A percentile compares a stretch with the other conserved stretches of the same genome.
phyloP scores from a whole-genome alignment of 2,113 vertebrate species.

The Casuarius casuarius region DNA sequence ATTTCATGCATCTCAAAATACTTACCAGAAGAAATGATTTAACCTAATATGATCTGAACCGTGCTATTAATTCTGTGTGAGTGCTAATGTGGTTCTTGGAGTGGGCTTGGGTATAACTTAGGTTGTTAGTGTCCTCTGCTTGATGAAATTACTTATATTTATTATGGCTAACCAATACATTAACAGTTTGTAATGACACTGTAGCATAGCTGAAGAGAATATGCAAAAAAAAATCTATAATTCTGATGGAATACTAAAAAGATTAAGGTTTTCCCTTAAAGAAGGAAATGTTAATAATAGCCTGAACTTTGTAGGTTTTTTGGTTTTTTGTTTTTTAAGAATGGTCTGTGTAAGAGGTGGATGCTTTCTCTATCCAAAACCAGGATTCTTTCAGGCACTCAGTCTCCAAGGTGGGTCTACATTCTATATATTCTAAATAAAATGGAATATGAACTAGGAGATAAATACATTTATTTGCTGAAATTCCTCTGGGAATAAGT shows the following conservation, averaged over 20 bases:
- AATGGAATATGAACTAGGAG: neutral
- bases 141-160: neutral
- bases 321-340: neutral
- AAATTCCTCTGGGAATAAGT: neutral
- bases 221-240: too few species aligned
- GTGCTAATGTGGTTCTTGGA: neutral
- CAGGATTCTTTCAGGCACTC: neutral
- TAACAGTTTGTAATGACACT: neutral
- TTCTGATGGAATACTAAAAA: neutral
- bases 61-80: neutral
- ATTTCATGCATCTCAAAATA: neutral
- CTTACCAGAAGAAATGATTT: neutral
- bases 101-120: neutral
- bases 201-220: neutral
- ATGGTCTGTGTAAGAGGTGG: neutral
- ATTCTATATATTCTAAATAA: neutral
- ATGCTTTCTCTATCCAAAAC: neutral
- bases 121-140: neutral
- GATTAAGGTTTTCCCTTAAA: neutral
- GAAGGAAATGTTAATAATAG: neutral
- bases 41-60: neutral
- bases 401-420: neutral
- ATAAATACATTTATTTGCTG: neutral
- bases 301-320: neutral
- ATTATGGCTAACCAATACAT: neutral